Evolutionary conservation across 1,140 invertebrate genomes (phyloP), one percentile per base, ranked within the genome.

Genomic region (Homalodisca vitripennis): DNA sequence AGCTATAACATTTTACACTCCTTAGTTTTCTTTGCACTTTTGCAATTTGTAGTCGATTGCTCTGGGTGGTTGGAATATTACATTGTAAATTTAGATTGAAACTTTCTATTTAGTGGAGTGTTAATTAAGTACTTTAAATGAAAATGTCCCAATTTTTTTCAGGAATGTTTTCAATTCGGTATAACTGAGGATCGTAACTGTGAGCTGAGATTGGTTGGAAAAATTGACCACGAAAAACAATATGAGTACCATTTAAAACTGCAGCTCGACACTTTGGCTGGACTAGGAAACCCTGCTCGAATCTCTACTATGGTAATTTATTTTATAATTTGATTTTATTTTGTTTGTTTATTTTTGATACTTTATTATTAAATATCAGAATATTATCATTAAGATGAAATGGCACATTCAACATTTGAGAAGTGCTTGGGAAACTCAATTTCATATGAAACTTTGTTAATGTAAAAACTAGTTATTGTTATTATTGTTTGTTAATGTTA

Each of bases 161-260:
- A 87, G 88, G 82, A 20, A 78, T 89, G 31, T 95, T 95, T 75
- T 84, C 86, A 31, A 83, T 91, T 0, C n/a, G 88, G 84, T 70
- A 80, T 92, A 24, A 92, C 87, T 13, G 86, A 89, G 69, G 89
- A 94, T 63, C 82, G 89, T 55, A 92, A 93, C 73, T 94, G 92
- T 73, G 90, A 89, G 14, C 78, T 95, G 2, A 84, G 86, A 73
- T 77, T 95, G 2, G 83, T 81, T 48, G 85, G 84, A 24, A 81
- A 83, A 0, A 77, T 95, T 34, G 93, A 95, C 78, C 92, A 87
- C 76, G 92, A 95, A 79, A 86, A 80, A 1, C 82, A 86, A 22
- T 84, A 87, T 34, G 84, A 85, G 67, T 94, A 94, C 75, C 83
- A 86, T 1, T 80, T 95, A n/a, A 88, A 91, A 76, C 82, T 94